Conservation (phyloP, 1,140 invertebrate species). For the Holotrichia oblita region DNA sequence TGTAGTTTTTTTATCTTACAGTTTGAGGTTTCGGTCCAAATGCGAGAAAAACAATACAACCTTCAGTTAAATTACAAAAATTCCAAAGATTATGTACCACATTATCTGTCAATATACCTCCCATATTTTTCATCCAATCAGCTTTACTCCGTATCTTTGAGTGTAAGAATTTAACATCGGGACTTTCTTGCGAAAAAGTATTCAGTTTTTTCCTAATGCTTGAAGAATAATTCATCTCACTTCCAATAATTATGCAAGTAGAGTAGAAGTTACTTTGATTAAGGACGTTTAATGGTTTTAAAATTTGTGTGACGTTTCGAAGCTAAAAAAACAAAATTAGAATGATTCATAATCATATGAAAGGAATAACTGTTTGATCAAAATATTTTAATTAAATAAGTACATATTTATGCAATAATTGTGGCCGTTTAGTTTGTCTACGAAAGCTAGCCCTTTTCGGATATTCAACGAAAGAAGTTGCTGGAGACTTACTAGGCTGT, state of each 20-base stretch:
- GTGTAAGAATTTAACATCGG: constrained; percentile 60
- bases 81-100: constrained; percentile 56
- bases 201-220: background rate
- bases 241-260: background rate
- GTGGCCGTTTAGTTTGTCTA: too few species aligned
- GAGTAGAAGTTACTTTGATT: constrained; percentile 40
- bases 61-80: constrained; percentile 59
- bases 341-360: too few species aligned
- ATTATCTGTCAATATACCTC: constrained; percentile 59
- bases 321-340: too few species aligned
- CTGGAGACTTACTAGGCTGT: too few species aligned
- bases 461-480: too few species aligned
- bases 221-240: background rate
- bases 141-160: constrained; percentile 56
- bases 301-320: constrained; percentile 65
- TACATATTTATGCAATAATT: too few species aligned
- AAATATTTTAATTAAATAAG: too few species aligned
- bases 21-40: constrained; percentile 62
- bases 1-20: constrained; percentile 59
- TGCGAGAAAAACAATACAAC: constrained; percentile 62
- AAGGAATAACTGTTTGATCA: too few species aligned
- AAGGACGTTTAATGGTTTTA: constrained; percentile 52
- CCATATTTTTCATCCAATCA: constrained; percentile 59
- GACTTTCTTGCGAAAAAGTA: constrained; percentile 55
- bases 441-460: too few species aligned